Conservation (phyloP, 2,888 invertebrate species). For the Hyposoter dolosus region DNA sequence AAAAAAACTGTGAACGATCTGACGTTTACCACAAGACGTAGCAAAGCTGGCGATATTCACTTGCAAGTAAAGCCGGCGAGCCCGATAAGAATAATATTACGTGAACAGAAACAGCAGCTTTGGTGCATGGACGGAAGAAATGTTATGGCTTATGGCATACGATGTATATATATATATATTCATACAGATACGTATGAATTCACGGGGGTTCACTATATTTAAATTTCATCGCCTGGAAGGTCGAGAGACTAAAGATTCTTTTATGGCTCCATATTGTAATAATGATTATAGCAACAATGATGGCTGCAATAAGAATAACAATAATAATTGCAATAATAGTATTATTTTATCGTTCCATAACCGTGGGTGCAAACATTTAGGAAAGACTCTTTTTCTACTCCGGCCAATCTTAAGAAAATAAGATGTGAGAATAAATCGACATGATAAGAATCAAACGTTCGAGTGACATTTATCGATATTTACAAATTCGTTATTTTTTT, state of each 20-base stretch:
- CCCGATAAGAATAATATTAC: conserved; percentile 65
- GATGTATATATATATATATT: not conserved
- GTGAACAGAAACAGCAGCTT: conserved; percentile 8
- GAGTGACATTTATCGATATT: not conserved
- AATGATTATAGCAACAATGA: conserved; percentile 27
- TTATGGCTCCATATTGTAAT: conserved; percentile 13
- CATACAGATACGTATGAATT: not conserved
- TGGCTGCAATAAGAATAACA: conserved; percentile 17
- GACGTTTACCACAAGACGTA: conserved; percentile 48
- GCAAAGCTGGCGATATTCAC: conserved; percentile 48
- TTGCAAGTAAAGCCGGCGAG: conserved; percentile 61
- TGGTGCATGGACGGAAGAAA: conserved; percentile 32
- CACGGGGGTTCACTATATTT: conserved; percentile 43
- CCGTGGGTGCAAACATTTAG: not conserved
- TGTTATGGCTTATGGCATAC: conserved; percentile 18
- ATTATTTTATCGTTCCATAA: not conserved
- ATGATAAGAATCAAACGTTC: not conserved
- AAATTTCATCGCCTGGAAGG: conserved; percentile 58
- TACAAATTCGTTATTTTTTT: not conserved
- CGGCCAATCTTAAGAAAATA: not conserved
- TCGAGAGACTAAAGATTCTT: conserved; percentile 37
- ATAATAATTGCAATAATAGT: conserved; percentile 19
- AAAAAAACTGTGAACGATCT: conserved; percentile 42
- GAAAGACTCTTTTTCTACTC: not conserved
- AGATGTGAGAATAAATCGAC: not conserved